A percentile compares a stretch with the other conserved stretches of the same genome.
These are phyloP conservation scores for Podotricha telesiphe DNA, from an alignment of 2,888 invertebrate genomes.

Conservation along the genomic window DNA sequence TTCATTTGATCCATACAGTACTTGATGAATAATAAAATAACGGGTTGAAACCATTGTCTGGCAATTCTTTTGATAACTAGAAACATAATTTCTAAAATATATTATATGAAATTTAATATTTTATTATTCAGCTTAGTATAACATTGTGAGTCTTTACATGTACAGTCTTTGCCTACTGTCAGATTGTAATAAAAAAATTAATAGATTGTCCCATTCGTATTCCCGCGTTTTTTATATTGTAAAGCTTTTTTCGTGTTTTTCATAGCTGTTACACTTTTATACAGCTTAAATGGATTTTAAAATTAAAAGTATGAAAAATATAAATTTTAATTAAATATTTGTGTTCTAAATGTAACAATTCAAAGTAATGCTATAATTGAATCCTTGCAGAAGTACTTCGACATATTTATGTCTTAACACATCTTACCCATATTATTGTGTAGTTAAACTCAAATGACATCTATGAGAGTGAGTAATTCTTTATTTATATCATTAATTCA, in stretches of 20 bases:
- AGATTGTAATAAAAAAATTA: background rate
- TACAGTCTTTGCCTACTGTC: background rate
- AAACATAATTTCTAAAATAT: background rate
- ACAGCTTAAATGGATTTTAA: too few relatives aligned
- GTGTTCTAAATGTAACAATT: too few relatives aligned
- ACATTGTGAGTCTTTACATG: background rate
- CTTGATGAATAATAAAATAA: constrained; percentile 16
- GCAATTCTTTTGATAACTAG: background rate
- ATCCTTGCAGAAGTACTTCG: too few relatives aligned
- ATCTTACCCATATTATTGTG: too few relatives aligned
- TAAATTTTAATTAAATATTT: too few relatives aligned
- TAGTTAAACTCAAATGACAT: too few relatives aligned
- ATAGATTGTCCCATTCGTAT: background rate
- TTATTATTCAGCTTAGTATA: background rate
- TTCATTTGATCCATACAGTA: constrained; percentile 10
- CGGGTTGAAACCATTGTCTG: constrained; percentile 15
- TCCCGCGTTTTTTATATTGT: background rate
- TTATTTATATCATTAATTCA: too few relatives aligned
- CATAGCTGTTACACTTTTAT: too few relatives aligned
- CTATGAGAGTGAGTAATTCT: too few relatives aligned
- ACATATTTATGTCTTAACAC: too few relatives aligned
- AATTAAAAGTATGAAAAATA: too few relatives aligned
- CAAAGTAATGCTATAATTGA: too few relatives aligned
- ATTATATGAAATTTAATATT: background rate
- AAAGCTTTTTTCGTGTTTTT: background rate